phyloP scores from a whole-genome alignment of 2,113 vertebrate species.

The Varanus komodoensis region DNA sequence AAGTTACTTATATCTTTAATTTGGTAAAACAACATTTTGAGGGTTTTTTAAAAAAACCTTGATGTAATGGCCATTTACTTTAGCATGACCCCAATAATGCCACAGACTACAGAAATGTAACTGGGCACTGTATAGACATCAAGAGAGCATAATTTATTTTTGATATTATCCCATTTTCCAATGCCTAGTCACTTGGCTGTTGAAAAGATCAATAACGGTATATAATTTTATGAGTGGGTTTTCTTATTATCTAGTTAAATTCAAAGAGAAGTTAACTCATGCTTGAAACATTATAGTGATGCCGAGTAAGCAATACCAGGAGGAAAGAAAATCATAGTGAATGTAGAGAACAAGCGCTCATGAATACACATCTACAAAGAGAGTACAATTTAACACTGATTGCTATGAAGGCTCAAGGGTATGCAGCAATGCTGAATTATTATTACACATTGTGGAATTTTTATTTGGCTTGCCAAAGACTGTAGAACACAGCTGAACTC shows the following conservation, averaged over 20 bases:
- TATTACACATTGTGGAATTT: conserved; percentile 39
- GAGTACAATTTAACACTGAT: conserved; percentile 30
- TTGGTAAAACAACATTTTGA: neutral
- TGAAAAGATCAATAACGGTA: neutral
- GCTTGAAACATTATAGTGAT: conserved; percentile 2
- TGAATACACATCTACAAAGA: neutral
- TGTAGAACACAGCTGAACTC: conserved; percentile 45
- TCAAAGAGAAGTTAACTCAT: neutral
- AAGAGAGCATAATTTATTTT: conserved; percentile 26
- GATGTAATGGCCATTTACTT: neutral
- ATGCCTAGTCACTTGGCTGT: neutral
- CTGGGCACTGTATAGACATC: neutral
- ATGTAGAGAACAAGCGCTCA: conserved; percentile 11
- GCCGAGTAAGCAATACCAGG: conserved; percentile 32
- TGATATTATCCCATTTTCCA: neutral
- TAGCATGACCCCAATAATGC: neutral
- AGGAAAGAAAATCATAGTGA: conserved; percentile 30
- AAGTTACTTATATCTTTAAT: neutral
- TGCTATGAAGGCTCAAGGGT: neutral
- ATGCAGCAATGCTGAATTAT: conserved; percentile 24
- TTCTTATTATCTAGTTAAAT: conserved; percentile 11
- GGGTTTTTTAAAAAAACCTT: neutral
- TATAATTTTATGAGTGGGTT: neutral
- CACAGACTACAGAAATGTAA: neutral
- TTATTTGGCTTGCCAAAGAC: conserved; percentile 44